Percentiles rank a stretch among this genome's conserved stretches.
phyloP scores from a whole-genome alignment of 2,113 vertebrate species.

The Menidia beryllina region DNA sequence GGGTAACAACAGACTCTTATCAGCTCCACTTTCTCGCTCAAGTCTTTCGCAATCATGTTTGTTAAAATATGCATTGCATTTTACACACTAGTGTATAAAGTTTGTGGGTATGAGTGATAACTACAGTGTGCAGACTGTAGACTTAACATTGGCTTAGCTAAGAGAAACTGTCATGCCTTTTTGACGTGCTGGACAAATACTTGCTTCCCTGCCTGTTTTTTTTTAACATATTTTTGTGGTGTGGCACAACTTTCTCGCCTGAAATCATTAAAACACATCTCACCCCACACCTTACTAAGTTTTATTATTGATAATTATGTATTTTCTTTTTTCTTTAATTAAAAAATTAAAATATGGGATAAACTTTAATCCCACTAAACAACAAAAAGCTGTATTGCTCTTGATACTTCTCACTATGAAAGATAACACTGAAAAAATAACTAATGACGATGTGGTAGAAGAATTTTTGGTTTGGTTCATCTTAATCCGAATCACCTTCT shows the following conservation, averaged over 20 bases:
- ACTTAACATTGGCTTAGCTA: constrained; percentile 76
- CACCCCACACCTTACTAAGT: neutral
- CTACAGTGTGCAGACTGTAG: constrained; percentile 73
- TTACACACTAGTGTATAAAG: constrained; percentile 31
- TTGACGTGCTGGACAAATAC: constrained; percentile 65
- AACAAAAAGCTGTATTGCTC: neutral
- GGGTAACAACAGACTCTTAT: constrained; percentile 20
- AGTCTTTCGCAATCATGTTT: neutral
- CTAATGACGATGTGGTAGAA: no score
- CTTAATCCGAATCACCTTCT: no score
- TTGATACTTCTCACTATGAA: no score
- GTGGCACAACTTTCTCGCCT: neutral
- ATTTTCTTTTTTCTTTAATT: neutral
- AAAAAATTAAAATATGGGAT: neutral
- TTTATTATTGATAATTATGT: neutral
- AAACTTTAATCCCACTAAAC: neutral
- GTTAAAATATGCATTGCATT: neutral
- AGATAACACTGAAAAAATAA: no score
- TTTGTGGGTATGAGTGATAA: constrained; percentile 81
- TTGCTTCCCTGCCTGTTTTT: constrained; percentile 20
- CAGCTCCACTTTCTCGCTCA: no score
- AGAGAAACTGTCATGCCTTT: constrained; percentile 42
- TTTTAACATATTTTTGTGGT: neutral
- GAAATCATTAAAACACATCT: neutral
- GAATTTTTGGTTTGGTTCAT: no score